Percentiles rank a stretch among this genome's conserved stretches.
These are phyloP conservation scores for Leptopilina clavipes DNA, from an alignment of 1,140 invertebrate genomes.

Conservation along the genomic window DNA sequence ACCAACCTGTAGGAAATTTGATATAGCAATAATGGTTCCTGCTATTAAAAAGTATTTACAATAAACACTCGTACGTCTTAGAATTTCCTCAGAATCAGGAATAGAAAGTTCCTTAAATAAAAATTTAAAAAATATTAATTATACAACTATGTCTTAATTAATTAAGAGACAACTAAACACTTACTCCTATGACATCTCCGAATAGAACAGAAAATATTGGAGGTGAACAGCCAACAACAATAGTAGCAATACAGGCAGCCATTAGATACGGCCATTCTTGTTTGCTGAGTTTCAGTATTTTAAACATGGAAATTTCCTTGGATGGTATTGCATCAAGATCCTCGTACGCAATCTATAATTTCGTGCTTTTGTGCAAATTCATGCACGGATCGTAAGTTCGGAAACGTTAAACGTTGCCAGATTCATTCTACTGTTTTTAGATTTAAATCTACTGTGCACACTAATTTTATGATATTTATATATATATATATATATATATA, in stretches of 20 bases:
- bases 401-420: constrained; percentile 10
- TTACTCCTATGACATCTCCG: constrained; percentile 85
- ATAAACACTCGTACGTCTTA: constrained; percentile 76
- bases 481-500: no score
- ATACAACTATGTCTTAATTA: neutral
- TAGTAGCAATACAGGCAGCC: constrained; percentile 80
- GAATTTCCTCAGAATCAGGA: constrained; percentile 71
- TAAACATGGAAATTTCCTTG: constrained; percentile 64
- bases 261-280: constrained; percentile 85
- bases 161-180: constrained; percentile 48
- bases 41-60: constrained; percentile 80
- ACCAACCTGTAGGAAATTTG: constrained; percentile 80
- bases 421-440: neutral
- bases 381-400: constrained; percentile 11
- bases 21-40: constrained; percentile 78
- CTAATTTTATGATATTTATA: neutral
- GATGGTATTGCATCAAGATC: neutral
- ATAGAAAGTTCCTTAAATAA: constrained; percentile 70
- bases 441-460: neutral
- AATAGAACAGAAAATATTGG: constrained; percentile 87
- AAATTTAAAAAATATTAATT: neutral
- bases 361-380: constrained; percentile 18
- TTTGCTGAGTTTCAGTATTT: constrained; percentile 80
- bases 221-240: constrained; percentile 83
- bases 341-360: constrained; percentile 14